Evolutionary conservation across 2,113 vertebrate species (phyloP).

Genomic region (Isurus oxyrinchus): DNA sequence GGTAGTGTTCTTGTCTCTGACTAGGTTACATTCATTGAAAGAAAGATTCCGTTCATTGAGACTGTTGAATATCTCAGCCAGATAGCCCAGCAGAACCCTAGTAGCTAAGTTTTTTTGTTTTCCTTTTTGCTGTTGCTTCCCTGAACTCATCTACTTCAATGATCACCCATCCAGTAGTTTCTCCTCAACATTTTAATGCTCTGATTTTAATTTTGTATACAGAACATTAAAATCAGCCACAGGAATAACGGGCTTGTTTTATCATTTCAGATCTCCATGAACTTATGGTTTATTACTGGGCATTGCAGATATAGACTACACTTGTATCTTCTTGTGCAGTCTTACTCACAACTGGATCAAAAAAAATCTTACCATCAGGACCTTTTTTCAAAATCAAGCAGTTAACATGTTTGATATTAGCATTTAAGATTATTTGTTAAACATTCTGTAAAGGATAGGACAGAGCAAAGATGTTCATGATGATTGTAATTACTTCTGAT

Average conservation of each 20-base stretch:
- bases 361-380: background rate
- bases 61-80: background rate
- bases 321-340: background rate
- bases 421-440: background rate
- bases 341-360: background rate
- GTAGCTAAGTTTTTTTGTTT: background rate
- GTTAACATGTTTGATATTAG: background rate
- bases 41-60: background rate
- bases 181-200: background rate
- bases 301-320: background rate
- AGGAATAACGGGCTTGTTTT: background rate
- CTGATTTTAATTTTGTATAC: background rate
- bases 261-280: background rate
- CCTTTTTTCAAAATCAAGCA: background rate
- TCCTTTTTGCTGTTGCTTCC: background rate
- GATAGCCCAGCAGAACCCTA: background rate
- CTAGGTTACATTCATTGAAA: background rate
- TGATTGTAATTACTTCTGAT: background rate
- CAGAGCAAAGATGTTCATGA: background rate
- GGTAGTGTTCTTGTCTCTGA: background rate
- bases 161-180: background rate
- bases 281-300: background rate
- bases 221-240: background rate
- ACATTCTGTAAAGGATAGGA: background rate
- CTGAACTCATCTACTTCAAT: background rate